Percentiles rank a stretch among this genome's conserved stretches.
Evolutionary conservation across 2,797 vertebrate species (phyloP).

Genomic region (Scolopax rusticola): DNA sequence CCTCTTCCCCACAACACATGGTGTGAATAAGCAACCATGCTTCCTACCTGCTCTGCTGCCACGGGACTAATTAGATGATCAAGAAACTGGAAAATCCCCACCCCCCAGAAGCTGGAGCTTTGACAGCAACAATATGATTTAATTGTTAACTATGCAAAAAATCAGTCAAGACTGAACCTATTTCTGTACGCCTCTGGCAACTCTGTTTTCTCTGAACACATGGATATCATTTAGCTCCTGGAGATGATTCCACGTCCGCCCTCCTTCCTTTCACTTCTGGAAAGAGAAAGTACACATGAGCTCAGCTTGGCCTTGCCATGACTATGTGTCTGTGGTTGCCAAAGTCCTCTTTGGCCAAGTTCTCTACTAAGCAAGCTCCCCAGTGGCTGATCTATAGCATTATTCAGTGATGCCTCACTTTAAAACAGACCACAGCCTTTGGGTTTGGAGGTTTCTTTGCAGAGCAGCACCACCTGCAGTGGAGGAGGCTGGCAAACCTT

Average conservation of each 20-base stretch:
- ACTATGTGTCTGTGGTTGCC: neutral
- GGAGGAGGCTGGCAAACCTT: constrained; percentile 37
- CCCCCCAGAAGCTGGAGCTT: neutral
- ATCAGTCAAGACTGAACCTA: neutral
- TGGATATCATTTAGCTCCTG: constrained; percentile 46
- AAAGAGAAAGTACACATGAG: constrained; percentile 10
- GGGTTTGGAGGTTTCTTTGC: neutral
- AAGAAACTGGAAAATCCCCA: constrained; percentile 2
- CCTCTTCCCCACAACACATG: neutral
- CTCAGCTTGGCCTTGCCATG: constrained; percentile 3
- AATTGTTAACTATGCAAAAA: neutral
- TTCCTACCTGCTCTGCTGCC: neutral
- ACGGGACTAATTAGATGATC: neutral
- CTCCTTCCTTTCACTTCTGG: constrained; percentile 3
- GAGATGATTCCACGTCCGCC: neutral
- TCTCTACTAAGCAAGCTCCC: neutral
- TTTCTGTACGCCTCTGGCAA: constrained; percentile 12
- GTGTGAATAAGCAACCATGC: neutral
- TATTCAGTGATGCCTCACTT: constrained; percentile 33
- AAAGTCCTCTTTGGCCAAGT: neutral
- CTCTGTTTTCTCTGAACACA: constrained; percentile 4
- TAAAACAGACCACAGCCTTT: neutral
- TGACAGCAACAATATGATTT: neutral
- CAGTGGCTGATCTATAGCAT: constrained; percentile 12
- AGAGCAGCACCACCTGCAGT: constrained; percentile 51